These are phyloP conservation scores for Phalacrocorax brasilianus DNA, from an alignment of 2,113 vertebrate genomes.

Conservation along the genomic window DNA sequence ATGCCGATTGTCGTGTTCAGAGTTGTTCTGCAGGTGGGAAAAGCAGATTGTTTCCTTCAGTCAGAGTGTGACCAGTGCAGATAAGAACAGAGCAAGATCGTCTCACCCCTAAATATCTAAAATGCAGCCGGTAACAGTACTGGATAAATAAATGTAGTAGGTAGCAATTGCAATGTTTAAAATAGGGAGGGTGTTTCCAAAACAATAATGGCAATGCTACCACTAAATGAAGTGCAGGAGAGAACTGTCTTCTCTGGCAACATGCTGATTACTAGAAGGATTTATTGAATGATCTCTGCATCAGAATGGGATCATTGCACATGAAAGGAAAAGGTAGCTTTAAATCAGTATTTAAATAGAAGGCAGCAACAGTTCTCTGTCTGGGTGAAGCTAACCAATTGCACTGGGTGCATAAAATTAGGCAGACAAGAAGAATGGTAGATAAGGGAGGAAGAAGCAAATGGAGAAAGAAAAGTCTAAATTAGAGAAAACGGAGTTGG, in stretches of 20 bases:
- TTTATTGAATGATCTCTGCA: background rate
- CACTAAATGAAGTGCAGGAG: background rate
- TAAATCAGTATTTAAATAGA: background rate
- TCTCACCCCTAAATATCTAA: background rate
- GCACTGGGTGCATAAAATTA: background rate
- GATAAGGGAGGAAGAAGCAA: background rate
- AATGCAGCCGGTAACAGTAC: background rate
- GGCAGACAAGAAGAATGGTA: background rate
- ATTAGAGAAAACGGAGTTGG: background rate
- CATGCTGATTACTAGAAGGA: background rate
- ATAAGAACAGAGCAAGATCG: background rate
- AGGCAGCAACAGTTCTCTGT: background rate
- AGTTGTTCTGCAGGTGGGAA: background rate
- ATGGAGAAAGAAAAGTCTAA: background rate
- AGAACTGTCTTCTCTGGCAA: background rate
- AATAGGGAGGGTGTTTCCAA: background rate
- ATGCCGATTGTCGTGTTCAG: background rate
- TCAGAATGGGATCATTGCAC: background rate
- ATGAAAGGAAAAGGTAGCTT: background rate
- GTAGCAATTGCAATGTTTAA: background rate
- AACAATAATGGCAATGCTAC: background rate
- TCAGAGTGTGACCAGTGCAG: background rate
- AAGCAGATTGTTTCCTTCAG: background rate
- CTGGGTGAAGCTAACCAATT: background rate
- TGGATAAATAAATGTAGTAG: rapidly evolving